Conservation (phyloP, 2,113 vertebrate genomes). For the Eonycteris spelaea region DNA sequence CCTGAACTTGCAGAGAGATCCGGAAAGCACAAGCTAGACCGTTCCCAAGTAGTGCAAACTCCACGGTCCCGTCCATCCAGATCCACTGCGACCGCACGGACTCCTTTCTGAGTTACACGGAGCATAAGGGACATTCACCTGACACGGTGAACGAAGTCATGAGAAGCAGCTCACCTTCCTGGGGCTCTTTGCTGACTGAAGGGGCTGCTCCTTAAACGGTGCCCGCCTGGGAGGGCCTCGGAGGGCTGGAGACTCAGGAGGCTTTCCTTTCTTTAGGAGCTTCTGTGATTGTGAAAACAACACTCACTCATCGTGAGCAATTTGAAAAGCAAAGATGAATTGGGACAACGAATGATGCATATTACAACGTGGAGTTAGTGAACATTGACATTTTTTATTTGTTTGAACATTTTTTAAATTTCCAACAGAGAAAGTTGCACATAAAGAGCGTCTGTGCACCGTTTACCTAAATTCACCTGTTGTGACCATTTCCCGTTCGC, state of each 20-base stretch:
- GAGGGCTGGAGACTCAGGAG: neutral
- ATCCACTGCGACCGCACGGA: conserved; percentile 85
- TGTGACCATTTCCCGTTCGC: neutral
- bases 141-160: conserved; percentile 20
- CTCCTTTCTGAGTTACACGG: conserved; percentile 83
- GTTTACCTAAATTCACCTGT: too few species aligned
- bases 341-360: too few species aligned
- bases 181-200: neutral
- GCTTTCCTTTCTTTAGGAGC: too few species aligned
- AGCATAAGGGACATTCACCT: conserved; percentile 85
- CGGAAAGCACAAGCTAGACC: conserved; percentile 85
- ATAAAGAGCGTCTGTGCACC: too few species aligned
- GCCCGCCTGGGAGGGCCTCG: neutral
- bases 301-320: too few species aligned
- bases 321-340: too few species aligned
- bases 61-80: conserved; percentile 79
- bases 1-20: conserved; percentile 90
- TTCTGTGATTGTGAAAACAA: too few species aligned
- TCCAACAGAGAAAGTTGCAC: too few species aligned
- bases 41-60: conserved; percentile 81
- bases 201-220: neutral
- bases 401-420: too few species aligned
- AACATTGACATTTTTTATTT: too few species aligned
- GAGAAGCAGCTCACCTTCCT: neutral
- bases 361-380: too few species aligned